Conservation (phyloP, 2,888 invertebrate genomes). For the Stenchaetothrips biformis region DNA sequence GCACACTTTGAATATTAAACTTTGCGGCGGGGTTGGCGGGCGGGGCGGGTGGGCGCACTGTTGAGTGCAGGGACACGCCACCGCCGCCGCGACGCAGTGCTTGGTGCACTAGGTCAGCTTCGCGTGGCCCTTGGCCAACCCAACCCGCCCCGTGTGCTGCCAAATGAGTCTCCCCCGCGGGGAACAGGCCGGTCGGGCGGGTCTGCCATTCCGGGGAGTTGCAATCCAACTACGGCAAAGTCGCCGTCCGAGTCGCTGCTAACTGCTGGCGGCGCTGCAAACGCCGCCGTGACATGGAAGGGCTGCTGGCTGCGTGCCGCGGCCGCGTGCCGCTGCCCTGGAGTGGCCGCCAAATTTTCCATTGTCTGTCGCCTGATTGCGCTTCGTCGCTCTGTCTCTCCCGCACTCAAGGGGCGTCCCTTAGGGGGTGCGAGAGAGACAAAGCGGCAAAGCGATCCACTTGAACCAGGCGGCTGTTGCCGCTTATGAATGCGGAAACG, state of each 20-base stretch:
- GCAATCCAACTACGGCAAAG: background rate
- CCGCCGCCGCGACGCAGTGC: background rate
- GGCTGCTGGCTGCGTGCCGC: too few relatives aligned
- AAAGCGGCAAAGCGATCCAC: too few relatives aligned
- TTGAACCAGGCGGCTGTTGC: too few relatives aligned
- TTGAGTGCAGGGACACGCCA: background rate
- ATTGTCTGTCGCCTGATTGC: too few relatives aligned
- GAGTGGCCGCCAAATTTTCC: too few relatives aligned
- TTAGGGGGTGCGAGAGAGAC: too few relatives aligned
- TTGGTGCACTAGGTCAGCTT: background rate
- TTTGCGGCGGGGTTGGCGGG: background rate
- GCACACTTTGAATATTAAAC: constrained; percentile 6
- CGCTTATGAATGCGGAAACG: too few relatives aligned
- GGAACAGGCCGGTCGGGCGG: background rate
- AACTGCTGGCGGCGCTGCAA: background rate
- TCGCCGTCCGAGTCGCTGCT: background rate
- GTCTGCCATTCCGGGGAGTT: background rate
- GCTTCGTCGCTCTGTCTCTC: too few relatives aligned
- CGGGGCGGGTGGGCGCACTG: background rate
- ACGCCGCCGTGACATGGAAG: too few relatives aligned
- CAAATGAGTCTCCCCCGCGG: background rate
- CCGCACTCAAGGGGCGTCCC: too few relatives aligned
- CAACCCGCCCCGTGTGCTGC: background rate
- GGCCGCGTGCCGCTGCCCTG: too few relatives aligned
- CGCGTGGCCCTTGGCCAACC: too few relatives aligned